Evolutionary conservation across 2,888 invertebrate species (phyloP).

Genomic region (Epinotia brunnichana): DNA sequence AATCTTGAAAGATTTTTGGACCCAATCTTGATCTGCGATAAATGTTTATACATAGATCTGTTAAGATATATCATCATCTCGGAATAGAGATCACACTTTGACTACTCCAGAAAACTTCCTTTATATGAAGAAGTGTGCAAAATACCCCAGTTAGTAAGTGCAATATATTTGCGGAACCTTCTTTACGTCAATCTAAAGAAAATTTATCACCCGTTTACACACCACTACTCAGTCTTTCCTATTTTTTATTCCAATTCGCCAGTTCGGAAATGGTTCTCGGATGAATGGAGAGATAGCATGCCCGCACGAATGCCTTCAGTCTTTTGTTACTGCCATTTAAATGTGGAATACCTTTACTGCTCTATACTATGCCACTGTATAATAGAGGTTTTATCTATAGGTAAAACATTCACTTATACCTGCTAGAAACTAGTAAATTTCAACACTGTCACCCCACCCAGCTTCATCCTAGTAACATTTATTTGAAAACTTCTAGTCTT

Average conservation of each 20-base stretch:
- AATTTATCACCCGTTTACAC: conserved; percentile 38
- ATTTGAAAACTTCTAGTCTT: not conserved
- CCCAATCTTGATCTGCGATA: no score
- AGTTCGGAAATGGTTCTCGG: conserved; percentile 39
- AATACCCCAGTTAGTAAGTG: not conserved
- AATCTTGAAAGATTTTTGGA: no score
- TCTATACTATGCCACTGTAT: not conserved
- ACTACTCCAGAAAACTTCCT: not conserved
- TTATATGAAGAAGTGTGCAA: not conserved
- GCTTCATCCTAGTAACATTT: not conserved
- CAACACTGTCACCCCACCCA: not conserved
- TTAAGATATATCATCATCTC: not conserved
- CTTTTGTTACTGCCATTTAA: conserved; percentile 33
- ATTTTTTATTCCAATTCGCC: conserved; percentile 32
- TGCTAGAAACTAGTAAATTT: not conserved
- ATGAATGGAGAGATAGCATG: conserved; percentile 36
- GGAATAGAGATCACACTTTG: not conserved
- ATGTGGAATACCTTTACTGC: conserved; percentile 32
- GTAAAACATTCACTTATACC: not conserved
- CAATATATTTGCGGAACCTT: not conserved
- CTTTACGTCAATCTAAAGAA: conserved; percentile 17
- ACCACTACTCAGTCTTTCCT: conserved; percentile 29
- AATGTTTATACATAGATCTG: no score
- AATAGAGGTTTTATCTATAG: not conserved
- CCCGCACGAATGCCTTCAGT: conserved; percentile 30